Evolutionary conservation across 53 echinoderm and acorn worm species (phyloP).

Genomic region (Zoroaster sp.): DNA sequence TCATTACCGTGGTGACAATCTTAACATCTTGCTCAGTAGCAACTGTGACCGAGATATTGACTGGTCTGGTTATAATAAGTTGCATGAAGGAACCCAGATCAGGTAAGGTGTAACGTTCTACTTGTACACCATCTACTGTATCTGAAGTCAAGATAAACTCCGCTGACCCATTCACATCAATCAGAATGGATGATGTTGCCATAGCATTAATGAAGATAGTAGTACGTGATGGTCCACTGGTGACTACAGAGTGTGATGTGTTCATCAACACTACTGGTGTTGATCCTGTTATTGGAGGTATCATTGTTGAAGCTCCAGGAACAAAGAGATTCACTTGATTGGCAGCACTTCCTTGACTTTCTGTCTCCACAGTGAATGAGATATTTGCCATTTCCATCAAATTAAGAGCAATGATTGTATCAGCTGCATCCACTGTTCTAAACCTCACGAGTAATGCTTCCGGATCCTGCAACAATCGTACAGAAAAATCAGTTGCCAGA

Average conservation of each 20-base stretch:
- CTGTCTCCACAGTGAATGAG: neutral
- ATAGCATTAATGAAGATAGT: constrained; percentile 18
- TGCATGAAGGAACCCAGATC: neutral
- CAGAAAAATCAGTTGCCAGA: neutral
- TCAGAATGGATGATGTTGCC: neutral
- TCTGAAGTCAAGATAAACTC: neutral
- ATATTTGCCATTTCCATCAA: constrained; percentile 7
- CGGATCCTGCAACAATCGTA: neutral
- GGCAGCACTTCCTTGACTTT: neutral
- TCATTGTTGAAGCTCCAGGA: neutral
- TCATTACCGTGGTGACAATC: constrained; percentile 17
- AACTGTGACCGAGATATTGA: constrained; percentile 4
- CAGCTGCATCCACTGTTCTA: neutral
- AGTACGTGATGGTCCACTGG: constrained; percentile 16
- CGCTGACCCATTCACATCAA: constrained; percentile 21
- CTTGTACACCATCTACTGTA: neutral
- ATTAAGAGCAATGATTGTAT: neutral
- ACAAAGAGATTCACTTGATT: constrained; percentile 21
- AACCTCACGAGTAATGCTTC: neutral
- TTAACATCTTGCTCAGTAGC: neutral
- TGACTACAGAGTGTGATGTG: constrained; percentile 11
- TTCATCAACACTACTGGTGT: neutral
- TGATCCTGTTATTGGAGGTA: neutral
- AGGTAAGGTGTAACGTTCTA: neutral
- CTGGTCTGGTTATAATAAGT: neutral